Base-by-base conservation (phyloP, 2,888 invertebrate genomes). In the Drosophila vallismaia region DNA sequence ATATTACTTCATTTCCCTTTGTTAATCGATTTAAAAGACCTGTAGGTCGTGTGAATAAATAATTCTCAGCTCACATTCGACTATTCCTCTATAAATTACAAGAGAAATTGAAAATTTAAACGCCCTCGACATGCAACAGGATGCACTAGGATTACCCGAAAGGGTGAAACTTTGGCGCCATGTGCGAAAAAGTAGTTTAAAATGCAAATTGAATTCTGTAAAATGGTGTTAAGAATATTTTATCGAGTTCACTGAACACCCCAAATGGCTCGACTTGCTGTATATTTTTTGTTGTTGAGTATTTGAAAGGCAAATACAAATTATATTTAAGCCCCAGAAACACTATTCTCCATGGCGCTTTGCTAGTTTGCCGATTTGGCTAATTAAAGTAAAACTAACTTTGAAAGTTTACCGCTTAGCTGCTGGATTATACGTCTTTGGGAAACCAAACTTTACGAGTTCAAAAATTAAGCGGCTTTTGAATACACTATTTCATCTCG, bases 51-150 rank as follows among this genome's bases (percentile, higher is more conserved):
- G 53, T 51, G 46, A 68, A 71, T 36, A n/a, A 36, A 36, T 36
- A 36, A 36, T 36, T n/a, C 12, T n/a, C 81, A 76, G 24, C 24
- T 10, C 74, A 87, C 68, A 54, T 49, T 55, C 29, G 8, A 19
- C 69, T 54, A 62, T 49, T 66, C 48, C 63, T 67, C 74, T 31
- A 56, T 72, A 64, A 72, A 80, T 86, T 69, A 84, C 58, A 71
- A 48, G 63, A 55, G 46, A 56, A 48, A 54, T 57, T 52, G 33
- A 38, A 66, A 72, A 84, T 80, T 74, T 80, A 84, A 67, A 63
- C 63, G 54, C 56, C 9, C 40, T 53, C 52, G 60, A 74, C 81
- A 86, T 81, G 87, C 87, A 84, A 86, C 76, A 71, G 50, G 55
- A 44, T 50, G 49, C 19, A 28, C n/a, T 10, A 3, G n/a, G 29